Percentiles rank a stretch among this genome's conserved stretches.
These are phyloP conservation scores for Caretta caretta DNA, from an alignment of 2,113 vertebrate species.

Conservation along the genomic window DNA sequence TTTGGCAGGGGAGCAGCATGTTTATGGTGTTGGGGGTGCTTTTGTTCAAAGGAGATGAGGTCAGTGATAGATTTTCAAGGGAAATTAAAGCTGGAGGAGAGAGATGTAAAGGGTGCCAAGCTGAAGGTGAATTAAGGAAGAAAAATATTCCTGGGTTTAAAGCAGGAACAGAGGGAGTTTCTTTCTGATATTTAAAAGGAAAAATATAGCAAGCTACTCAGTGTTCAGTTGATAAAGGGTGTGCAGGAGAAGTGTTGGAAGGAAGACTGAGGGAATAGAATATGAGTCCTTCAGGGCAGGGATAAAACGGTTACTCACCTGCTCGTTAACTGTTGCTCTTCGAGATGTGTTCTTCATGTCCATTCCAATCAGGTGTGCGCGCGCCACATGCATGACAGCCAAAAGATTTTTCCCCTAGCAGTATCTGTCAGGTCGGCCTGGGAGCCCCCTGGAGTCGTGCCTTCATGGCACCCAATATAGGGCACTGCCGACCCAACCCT, in stretches of 20 bases:
- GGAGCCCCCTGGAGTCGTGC: too few species aligned
- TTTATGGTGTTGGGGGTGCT: background rate
- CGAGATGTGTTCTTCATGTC: too few species aligned
- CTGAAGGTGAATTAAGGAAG: background rate
- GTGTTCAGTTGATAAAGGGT: background rate
- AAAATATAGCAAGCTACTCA: background rate
- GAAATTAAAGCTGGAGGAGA: background rate
- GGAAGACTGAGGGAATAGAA: slow-evolving; percentile 4
- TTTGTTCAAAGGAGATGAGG: slow-evolving; percentile 11
- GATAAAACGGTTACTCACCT: background rate
- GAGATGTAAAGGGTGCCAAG: background rate
- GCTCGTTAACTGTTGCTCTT: too few species aligned
- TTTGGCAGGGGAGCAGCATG: background rate
- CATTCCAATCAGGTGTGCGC: too few species aligned
- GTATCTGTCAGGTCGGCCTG: too few species aligned
- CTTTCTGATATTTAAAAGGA: background rate
- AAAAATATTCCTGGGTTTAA: background rate
- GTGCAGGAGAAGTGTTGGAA: background rate
- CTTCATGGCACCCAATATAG: too few species aligned
- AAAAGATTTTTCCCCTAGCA: too few species aligned
- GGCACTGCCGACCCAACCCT: too few species aligned
- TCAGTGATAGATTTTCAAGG: background rate
- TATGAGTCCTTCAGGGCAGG: background rate
- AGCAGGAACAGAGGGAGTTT: background rate
- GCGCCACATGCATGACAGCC: rapidly evolving